Base-by-base conservation (phyloP, 2,113 vertebrate species). In the Shinisaurus crocodilurus region DNA sequence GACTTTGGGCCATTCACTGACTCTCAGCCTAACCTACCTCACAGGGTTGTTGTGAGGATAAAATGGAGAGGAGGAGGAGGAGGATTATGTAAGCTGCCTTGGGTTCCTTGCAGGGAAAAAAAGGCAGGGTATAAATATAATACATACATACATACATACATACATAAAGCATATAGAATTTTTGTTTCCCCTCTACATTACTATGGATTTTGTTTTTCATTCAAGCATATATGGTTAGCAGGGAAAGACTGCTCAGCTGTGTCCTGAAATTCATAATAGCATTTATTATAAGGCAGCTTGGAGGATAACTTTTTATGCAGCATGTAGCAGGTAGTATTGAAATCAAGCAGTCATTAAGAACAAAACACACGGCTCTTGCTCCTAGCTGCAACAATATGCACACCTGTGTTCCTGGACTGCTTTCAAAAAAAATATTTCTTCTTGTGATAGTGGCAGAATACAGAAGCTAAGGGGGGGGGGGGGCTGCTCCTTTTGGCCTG, bases 341-440 rank as follows among this genome's bases (percentile, higher is more conserved):
- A 93, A 72, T 94, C 83, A 89, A 91, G 79, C 85, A 92, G 82
- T 93, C 94, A 93, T 92, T 94, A 95, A 75, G 90, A 95, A 94
- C 87, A 91, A 94, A 85, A 79, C 25, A 86, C 87, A 43, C 80
- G 37, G 70, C 6, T 93, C 90, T 91, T 54, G 0, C 90, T 76
- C 86, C 89, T 57, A 74, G 74, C 92, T 91, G 81, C 87, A 95
- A 95, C 84, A 95, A 93, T 91, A 90, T 77, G 48, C 91, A 89
- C 77, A 93, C 89, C 91, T 94, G 92, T 63, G 82, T 93, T 93
- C 89, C 88, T 91, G 90, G 81, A 93, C 70, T 0, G 0, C 50
- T 83, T 90, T 96, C 93, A 92, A 79, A 93, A 93, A n/a, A 48
- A 50, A 37, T 48, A 63, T 91, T 91, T 90, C 91, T 92, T 85